Base-by-base conservation (phyloP, 2,113 vertebrate genomes). In the Antechinus flavipes region DNA sequence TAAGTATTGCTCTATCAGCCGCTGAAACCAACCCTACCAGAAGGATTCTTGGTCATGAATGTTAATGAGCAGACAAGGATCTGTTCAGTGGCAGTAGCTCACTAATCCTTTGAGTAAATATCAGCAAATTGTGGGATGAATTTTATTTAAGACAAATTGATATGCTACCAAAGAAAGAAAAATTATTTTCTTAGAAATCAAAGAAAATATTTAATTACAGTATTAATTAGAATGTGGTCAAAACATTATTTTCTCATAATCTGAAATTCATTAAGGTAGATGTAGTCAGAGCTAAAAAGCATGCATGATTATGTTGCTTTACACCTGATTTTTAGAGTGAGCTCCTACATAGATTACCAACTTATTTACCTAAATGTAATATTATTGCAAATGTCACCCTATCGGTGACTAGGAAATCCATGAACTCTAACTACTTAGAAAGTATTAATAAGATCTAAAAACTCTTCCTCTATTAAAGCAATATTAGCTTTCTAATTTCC, bases 1-100 rank as follows among this genome's bases (percentile, higher is more conserved):
- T 97, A 98, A 98, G 95, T 97, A 98, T 98, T 98, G 96, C 98
- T 98, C 96, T 95, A 98, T 99, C 97, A 98, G 97, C 98, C 96
- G 52, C 94, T 0, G 58, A 98, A 98, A 97, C 94, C 97, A 98
- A 97, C 93, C 94, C 19, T 92, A 98, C 94, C 89, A 14, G 94
- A 98, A 98, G 96, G 94, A 49, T 94, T 96, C 92, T 97, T 98
- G 98, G 94, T 97, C 93, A 55, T 98, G 98, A 98, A 98, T 98
- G 96, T 98, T 98, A 98, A 99, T 98, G 95, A 98, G 97, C 93
- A 97, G 95, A 96, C 92, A 93, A 97, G 95, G 97, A 95, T 95
- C 94, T 96, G 90, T 95, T 98, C 96, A 50, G 92, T 98, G 96
- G 97, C 90, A 95, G 97, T 98, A 97, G 91, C 90, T 98, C 91